Base-by-base conservation (phyloP, 2,113 vertebrate genomes). In the Macquaria australasica region DNA sequence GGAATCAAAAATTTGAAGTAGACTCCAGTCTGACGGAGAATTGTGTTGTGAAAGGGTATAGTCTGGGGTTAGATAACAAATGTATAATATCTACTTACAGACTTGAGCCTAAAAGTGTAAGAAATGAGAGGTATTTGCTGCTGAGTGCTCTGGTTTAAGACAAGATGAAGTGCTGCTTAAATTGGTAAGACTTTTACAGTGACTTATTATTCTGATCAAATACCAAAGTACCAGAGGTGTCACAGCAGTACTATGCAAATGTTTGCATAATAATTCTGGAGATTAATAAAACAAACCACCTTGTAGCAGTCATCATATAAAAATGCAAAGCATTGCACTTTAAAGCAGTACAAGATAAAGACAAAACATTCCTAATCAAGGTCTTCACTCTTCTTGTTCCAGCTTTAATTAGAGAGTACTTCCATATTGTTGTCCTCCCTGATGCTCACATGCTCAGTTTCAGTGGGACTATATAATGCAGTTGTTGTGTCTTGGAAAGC, bases 131-230 rank as follows among this genome's bases (percentile, higher is more conserved):
- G 14, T 28, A 28, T 18, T 56, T 56, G 9, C 37, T 34, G 53
- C 25, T 71, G 51, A 78, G 16, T 20, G 16, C 34, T 55, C 15
- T 43, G 9, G 9, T 62, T 23, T 58, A 58, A 77, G 41, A 55
- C 20, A 45, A 76, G 53, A 84, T 73, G 16, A 84, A 66, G n/a
- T 50, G 20, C 28, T 56, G 64, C 41, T 28, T 51, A 62, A 64
- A 82, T 51, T 69, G 64, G 69, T 51, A 21, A 28, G 34, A 59
- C 51, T 70, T 43, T 81, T 66, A 45, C 37, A 71, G 23, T 79
- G 34, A n/a, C 55, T 86, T 84, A 51, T 87, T 83, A 87, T 85
- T 88, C 45, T 51, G 70, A 77, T 59, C 41, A 12, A 77, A 60
- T 59, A 56, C 8, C 25, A 60, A 67, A 39, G 28, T 51, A 60